Evolutionary conservation across 2,797 vertebrate genomes (phyloP).

Genomic region (Cirrhinus mrigala): DNA sequence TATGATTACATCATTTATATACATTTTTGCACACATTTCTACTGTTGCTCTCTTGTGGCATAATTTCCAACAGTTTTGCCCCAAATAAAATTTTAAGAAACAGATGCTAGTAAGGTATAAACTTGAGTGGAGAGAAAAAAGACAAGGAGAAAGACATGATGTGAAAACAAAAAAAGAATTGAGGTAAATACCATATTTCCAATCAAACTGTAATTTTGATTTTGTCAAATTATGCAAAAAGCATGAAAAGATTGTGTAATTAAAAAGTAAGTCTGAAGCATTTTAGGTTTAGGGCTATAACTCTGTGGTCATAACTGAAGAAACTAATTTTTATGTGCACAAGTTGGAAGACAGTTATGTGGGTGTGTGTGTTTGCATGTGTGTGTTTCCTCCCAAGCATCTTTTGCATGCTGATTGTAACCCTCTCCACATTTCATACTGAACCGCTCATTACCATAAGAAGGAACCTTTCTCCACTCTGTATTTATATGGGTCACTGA

Average conservation of each 20-base stretch:
- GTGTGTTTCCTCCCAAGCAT: not conserved
- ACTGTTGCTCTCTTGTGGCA: not conserved
- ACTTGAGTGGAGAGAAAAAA: too few species aligned
- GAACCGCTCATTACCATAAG: slow-evolving; percentile 57
- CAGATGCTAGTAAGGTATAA: not conserved
- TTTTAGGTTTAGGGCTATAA: not conserved
- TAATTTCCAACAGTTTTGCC: not conserved
- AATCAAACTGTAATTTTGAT: not conserved
- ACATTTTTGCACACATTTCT: not conserved
- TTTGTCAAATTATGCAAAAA: not conserved
- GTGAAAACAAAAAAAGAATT: not conserved
- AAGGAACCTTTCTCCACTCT: slow-evolving; percentile 51
- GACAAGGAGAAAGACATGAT: not conserved
- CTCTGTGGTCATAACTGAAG: not conserved
- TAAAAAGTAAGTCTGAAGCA: not conserved
- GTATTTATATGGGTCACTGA: slow-evolving; percentile 61
- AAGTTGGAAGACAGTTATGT: not conserved
- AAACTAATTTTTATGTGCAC: not conserved
- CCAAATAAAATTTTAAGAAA: not conserved
- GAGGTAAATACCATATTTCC: not conserved
- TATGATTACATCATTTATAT: not conserved
- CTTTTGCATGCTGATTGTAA: slow-evolving; percentile 41
- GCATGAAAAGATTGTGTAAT: not conserved
- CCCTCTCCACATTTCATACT: slow-evolving; percentile 28
- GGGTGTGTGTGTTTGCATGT: not conserved